These are phyloP conservation scores for Phalacrocorax brasilianus DNA, from an alignment of 2,113 vertebrate species.

Conservation along the genomic window DNA sequence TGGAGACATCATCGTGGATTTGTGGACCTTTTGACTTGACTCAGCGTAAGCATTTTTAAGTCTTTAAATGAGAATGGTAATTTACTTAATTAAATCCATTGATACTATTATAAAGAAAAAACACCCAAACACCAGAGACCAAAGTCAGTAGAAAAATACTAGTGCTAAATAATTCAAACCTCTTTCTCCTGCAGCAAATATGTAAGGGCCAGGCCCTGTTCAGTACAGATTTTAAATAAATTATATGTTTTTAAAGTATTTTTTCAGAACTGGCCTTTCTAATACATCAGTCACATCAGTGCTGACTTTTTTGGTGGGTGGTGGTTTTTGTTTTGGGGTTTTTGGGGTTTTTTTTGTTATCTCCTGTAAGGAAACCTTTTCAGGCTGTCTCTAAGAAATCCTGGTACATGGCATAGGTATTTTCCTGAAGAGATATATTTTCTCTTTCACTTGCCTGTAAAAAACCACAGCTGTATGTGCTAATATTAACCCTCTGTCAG, in stretches of 20 bases:
- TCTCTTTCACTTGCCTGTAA: not conserved
- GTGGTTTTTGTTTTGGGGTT: not conserved
- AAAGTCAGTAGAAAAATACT: not conserved
- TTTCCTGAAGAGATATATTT: not conserved
- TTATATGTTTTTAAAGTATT: not conserved
- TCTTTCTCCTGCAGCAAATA: not conserved
- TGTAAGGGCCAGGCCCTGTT: accelerated
- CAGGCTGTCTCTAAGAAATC: not conserved
- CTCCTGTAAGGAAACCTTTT: not conserved
- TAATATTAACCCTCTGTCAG: not conserved
- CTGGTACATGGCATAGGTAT: not conserved
- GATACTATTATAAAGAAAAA: not conserved
- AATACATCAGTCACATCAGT: not conserved
- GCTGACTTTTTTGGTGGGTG: not conserved
- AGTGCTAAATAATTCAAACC: not conserved
- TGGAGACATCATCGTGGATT: not conserved
- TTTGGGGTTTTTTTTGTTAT: not conserved
- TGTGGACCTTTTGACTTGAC: not conserved
- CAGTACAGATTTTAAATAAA: not conserved
- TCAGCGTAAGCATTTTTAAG: not conserved
- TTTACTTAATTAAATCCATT: not conserved
- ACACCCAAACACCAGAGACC: not conserved
- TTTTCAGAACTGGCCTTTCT: not conserved
- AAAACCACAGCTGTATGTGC: not conserved
- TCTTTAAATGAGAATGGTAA: not conserved